Evolutionary conservation across 2,888 invertebrate species (phyloP), one percentile per base, ranked within the genome.

Genomic region (Ligdia adustata): DNA sequence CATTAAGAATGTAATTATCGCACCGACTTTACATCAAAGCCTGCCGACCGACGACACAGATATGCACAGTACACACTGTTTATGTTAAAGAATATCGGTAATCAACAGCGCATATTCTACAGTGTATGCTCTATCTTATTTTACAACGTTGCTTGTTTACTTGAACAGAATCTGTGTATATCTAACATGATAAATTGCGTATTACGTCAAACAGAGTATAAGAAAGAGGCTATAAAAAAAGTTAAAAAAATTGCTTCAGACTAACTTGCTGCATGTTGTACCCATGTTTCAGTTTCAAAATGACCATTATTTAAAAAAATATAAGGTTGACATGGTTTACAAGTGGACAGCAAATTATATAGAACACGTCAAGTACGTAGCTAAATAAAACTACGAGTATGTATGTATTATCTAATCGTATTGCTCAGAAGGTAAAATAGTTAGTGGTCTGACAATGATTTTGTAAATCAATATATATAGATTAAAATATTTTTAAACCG

Each of bases 1-100:
- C 74, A 76, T 82, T 79, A 79, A 77, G 75, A 76, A 72, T 70
- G 72, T 82, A 81, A 85, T 85, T 83, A 85, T 77, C 79, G 69
- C 72, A 66, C 63, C 65, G 70, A 61, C 67, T 64, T 61, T 52
- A 75, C 73, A 80, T 84, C 83, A 86, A 85, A 84, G 60, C 65
- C 72, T 47, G 71, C 78, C 79, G 66, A 57, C 64, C 60, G 32
- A 46, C 49, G 64, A 69, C 72, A 71, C 70, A 68, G 75, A 67
- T 68, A 67, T 57, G 69, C 53, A 55, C 14, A 39, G 11, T 48
- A 42, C 31, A 52, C 39, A 54, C 50, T 35, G 35, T 31, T 39
- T 14, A 34, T 46, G 43, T 45, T 34, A 41, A 34, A 46, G 40
- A 42, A 39, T 46, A 49, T 57, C 33, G 24, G 35, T 37, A 37